These are phyloP conservation scores for Ceratosolen fusciceps DNA, from an alignment of 1,140 invertebrate genomes.

Conservation along the genomic window DNA sequence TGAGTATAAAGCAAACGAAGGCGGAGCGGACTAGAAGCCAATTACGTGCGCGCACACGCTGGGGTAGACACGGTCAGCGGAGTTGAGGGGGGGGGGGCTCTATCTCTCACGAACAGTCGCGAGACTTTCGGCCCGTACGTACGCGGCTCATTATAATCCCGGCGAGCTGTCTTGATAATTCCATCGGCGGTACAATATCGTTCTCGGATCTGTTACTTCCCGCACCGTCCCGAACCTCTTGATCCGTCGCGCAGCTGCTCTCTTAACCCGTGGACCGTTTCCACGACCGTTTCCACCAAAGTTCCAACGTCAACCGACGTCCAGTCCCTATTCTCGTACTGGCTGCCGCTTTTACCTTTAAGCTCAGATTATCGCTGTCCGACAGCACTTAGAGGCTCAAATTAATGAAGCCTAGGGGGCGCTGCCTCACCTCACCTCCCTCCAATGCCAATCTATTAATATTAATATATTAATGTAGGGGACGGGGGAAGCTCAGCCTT, in stretches of 20 bases:
- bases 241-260: neutral
- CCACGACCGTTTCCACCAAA: neutral
- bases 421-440: too few species aligned
- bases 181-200: constrained; percentile 56
- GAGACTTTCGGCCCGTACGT: constrained; percentile 54
- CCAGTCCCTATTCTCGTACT: neutral
- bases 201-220: neutral
- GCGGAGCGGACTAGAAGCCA: constrained; percentile 50
- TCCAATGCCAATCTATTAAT: neutral
- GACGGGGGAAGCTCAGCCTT: neutral
- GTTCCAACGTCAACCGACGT: too few species aligned
- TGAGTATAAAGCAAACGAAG: constrained; percentile 12
- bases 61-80: constrained; percentile 38
- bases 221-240: neutral
- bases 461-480: neutral
- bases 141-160: constrained; percentile 63
- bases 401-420: neutral
- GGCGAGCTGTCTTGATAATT: constrained; percentile 56
- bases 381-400: neutral
- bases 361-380: neutral
- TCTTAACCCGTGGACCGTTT: constrained; percentile 5
- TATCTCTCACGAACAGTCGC: constrained; percentile 61
- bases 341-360: neutral
- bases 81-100: too few species aligned
- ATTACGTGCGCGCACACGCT: constrained; percentile 56